Percentiles rank a stretch among this genome's conserved stretches.
These are phyloP conservation scores for Hemichromis elongatus DNA, from an alignment of 2,113 vertebrate genomes.

Conservation along the genomic window DNA sequence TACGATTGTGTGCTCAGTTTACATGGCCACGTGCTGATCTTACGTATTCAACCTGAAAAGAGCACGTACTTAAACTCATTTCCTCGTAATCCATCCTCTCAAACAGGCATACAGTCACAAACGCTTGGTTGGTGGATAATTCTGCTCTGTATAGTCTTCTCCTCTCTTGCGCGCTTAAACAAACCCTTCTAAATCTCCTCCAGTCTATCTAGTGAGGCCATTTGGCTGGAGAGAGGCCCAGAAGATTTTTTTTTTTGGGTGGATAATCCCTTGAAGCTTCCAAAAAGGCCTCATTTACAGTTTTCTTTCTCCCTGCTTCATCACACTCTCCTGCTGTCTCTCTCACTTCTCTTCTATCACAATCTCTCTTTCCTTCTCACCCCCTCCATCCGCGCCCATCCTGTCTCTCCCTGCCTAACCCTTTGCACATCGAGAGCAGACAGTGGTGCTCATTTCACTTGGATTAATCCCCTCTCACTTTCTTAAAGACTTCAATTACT, in stretches of 20 bases:
- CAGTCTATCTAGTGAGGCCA: conserved; percentile 45
- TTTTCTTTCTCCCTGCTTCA: conserved; percentile 57
- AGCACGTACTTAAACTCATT: background rate
- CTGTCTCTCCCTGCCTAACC: conserved; percentile 34
- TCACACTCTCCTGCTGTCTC: conserved; percentile 43
- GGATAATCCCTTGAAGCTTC: conserved; percentile 62
- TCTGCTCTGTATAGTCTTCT: conserved; percentile 10
- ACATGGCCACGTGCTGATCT: background rate
- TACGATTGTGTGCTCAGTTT: background rate
- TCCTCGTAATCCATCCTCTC: conserved; percentile 42
- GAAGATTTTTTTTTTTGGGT: conserved; percentile 19
- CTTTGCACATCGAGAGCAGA: conserved; percentile 50
- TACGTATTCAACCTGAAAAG: conserved; percentile 6
- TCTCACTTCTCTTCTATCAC: conserved; percentile 16
- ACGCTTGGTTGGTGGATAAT: conserved; percentile 35
- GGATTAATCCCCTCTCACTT: conserved; percentile 73
- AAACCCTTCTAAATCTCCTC: conserved; percentile 32
- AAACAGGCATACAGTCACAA: conserved; percentile 27
- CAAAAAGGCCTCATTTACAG: conserved; percentile 67
- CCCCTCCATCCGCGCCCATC: conserved; percentile 19
- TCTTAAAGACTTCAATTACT: conserved; percentile 76
- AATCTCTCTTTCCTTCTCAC: conserved; percentile 17
- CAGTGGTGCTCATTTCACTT: conserved; percentile 59
- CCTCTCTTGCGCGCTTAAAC: conserved; percentile 17
- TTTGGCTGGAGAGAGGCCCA: conserved; percentile 45